Conservation (phyloP, 1,140 invertebrate genomes). For the Tetragonula clypearis region DNA sequence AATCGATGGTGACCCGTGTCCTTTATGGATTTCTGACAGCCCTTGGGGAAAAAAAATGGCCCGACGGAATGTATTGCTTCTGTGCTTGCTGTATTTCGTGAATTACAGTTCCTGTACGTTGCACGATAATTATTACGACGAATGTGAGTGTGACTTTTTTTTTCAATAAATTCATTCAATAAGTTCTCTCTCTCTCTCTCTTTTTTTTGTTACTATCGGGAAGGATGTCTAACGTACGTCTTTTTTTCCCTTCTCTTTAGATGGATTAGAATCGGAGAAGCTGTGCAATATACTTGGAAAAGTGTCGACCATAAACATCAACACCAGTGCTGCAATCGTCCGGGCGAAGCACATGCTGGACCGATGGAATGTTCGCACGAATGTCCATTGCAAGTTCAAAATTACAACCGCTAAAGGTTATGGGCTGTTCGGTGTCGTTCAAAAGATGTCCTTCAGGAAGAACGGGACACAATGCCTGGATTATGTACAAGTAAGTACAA, state of each 20-base stretch:
- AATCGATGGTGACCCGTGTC: slow-evolving; percentile 1
- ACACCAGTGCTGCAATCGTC: slow-evolving; percentile 54
- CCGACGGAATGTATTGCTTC: slow-evolving; percentile 7
- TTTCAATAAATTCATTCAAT: neutral
- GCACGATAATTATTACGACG: slow-evolving; percentile 10
- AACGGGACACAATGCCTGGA: slow-evolving; percentile 70
- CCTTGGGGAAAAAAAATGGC: slow-evolving; percentile 52
- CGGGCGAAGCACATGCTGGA: slow-evolving; percentile 64
- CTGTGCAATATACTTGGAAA: slow-evolving; percentile 61
- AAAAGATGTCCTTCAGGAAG: slow-evolving; percentile 71
- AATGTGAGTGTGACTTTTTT: slow-evolving; percentile 56
- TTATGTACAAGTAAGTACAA: slow-evolving; percentile 69
- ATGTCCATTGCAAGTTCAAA: slow-evolving; percentile 69
- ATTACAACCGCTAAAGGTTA: slow-evolving; percentile 60
- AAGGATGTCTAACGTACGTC: slow-evolving; percentile 1
- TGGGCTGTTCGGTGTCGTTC: slow-evolving; percentile 74
- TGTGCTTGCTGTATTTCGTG: slow-evolving; percentile 27
- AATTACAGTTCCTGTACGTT: slow-evolving; percentile 36
- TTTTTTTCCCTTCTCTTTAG: slow-evolving; percentile 46
- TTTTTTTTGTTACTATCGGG: neutral
- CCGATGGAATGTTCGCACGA: slow-evolving; percentile 46
- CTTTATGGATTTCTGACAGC: slow-evolving; percentile 59
- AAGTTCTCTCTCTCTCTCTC: neutral
- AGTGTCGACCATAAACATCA: slow-evolving; percentile 27
- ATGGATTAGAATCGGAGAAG: slow-evolving; percentile 50